These are phyloP conservation scores for Acleris sparsana DNA, from an alignment of 2,888 invertebrate genomes.

Conservation along the genomic window DNA sequence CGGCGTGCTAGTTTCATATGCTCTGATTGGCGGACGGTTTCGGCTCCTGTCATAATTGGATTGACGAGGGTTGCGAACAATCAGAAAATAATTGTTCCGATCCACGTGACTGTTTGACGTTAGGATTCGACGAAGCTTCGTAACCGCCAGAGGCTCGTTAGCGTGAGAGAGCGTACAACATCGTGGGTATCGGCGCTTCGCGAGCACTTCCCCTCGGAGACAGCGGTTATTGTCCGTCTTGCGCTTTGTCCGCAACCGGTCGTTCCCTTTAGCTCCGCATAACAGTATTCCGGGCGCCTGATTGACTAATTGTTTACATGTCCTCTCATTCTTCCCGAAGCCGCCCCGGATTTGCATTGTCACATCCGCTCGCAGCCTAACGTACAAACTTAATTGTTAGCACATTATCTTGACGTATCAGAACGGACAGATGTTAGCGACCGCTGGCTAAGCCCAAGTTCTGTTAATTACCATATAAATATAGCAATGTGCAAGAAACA, in stretches of 20 bases:
- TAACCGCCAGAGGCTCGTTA: conserved; percentile 57
- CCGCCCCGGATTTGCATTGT: conserved; percentile 31
- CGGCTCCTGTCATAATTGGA: conserved; percentile 55
- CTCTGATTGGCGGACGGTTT: conserved; percentile 18
- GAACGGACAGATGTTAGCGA: conserved; percentile 28
- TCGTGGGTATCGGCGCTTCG: conserved; percentile 35
- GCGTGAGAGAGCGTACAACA: conserved; percentile 57
- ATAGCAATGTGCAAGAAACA: conserved; percentile 37
- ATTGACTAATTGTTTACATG: conserved; percentile 55
- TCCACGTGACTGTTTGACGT: conserved; percentile 59
- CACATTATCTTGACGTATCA: conserved; percentile 22
- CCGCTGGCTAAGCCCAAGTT: conserved; percentile 24
- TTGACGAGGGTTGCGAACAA: conserved; percentile 63
- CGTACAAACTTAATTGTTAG: conserved; percentile 27
- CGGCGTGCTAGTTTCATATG: conserved; percentile 16
- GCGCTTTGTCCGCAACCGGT: conserved; percentile 63
- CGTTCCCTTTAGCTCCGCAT: conserved; percentile 59
- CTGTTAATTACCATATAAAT: conserved; percentile 31
- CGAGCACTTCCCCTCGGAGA: conserved; percentile 64
- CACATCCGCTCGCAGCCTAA: conserved; percentile 23
- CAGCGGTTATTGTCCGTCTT: conserved; percentile 58
- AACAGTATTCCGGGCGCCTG: conserved; percentile 50
- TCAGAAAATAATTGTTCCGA: conserved; percentile 54
- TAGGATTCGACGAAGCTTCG: conserved; percentile 58
- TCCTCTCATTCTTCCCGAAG: conserved; percentile 14